Conservation (phyloP, 2,888 invertebrate species). For the Drosophila anomalata region DNA sequence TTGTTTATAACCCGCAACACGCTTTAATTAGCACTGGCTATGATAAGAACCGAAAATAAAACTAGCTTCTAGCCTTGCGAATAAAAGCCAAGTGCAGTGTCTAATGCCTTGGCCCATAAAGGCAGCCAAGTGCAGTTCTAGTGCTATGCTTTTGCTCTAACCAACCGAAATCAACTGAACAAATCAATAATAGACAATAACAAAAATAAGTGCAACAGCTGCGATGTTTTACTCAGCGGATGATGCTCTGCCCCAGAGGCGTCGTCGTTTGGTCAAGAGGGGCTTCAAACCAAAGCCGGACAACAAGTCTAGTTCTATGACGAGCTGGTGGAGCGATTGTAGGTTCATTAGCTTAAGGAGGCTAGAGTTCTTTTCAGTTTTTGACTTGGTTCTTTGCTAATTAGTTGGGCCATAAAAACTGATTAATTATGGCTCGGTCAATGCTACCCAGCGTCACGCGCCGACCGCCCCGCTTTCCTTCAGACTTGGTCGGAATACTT, state of each 20-base stretch:
- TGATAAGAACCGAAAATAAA: conserved; percentile 22
- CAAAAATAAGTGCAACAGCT: conserved; percentile 6
- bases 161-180: conserved; percentile 36
- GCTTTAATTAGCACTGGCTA: conserved; percentile 59
- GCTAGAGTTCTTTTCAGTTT: conserved; percentile 14
- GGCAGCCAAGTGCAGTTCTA: conserved; percentile 50
- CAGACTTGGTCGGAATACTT: conserved; percentile 39
- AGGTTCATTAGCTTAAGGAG: conserved; percentile 58
- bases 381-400: conserved; percentile 38
- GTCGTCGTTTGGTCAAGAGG: conserved; percentile 48
- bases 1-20: conserved; percentile 38
- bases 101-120: conserved; percentile 55
- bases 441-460: conserved; percentile 67
- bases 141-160: conserved; percentile 45
- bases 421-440: conserved; percentile 71
- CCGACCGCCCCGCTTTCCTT: conserved; percentile 25
- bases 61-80: conserved; percentile 20
- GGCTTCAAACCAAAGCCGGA: conserved; percentile 55
- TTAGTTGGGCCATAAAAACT: conserved; percentile 64
- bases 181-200: conserved; percentile 48
- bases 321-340: conserved; percentile 80
- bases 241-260: conserved; percentile 57
- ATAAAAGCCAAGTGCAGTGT: conserved; percentile 55
- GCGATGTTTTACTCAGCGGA: conserved; percentile 74
- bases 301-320: conserved; percentile 34